Percentiles rank a stretch among this genome's conserved stretches.
Evolutionary conservation across 1,140 invertebrate genomes (phyloP).

Genomic region (Meloidogyne exigua): DNA sequence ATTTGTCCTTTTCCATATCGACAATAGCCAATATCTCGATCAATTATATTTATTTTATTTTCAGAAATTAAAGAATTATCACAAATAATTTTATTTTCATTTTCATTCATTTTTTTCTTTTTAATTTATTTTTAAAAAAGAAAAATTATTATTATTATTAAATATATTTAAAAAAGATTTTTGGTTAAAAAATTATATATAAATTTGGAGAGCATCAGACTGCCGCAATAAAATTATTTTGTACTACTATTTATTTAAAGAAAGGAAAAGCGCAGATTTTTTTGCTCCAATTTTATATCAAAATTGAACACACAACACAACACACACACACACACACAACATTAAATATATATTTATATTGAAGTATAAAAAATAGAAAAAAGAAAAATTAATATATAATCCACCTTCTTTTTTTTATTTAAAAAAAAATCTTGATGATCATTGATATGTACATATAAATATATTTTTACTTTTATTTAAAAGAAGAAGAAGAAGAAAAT

Average conservation of each 20-base stretch:
- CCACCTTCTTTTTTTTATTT: no score
- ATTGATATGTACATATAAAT: background rate
- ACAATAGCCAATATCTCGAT: conserved; percentile 47
- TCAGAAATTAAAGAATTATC: conserved; percentile 23
- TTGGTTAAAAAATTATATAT: no score
- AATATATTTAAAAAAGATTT: no score
- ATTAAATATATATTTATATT: no score
- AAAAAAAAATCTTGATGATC: background rate
- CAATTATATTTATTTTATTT: conserved; percentile 28
- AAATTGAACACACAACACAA: background rate
- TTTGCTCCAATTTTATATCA: background rate
- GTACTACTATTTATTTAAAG: no score
- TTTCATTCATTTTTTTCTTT: background rate
- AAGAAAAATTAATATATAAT: no score
- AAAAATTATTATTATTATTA: no score
- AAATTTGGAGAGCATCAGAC: no score
- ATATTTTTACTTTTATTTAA: background rate
- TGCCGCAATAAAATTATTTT: no score
- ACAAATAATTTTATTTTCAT: background rate
- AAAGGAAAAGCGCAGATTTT: background rate
- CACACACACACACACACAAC: no score
- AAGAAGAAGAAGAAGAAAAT: background rate
- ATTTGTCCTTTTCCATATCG: conserved; percentile 57
- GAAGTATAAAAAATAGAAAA: no score
- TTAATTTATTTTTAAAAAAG: background rate